Conservation (phyloP, 2,797 vertebrate genomes). For the Cynodonichthys magdalenae region DNA sequence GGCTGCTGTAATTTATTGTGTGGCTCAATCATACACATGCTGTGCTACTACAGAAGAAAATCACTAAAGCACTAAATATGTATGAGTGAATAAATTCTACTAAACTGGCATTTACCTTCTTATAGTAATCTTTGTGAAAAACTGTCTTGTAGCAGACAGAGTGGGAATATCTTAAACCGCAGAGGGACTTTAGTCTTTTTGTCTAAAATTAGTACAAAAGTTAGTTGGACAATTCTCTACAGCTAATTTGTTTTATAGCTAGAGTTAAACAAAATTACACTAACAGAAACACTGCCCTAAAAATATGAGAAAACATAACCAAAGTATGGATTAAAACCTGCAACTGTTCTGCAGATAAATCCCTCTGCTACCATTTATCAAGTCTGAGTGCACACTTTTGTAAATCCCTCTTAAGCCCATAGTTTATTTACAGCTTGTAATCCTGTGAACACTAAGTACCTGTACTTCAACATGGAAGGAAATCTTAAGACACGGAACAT, state of each 20-base stretch:
- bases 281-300: background rate
- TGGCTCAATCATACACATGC: background rate
- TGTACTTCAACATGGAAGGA: constrained; percentile 30
- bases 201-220: background rate
- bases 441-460: constrained; percentile 42
- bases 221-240: background rate
- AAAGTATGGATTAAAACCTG: constrained; percentile 18
- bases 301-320: constrained; percentile 2
- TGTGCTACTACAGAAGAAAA: background rate
- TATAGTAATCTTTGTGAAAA: background rate
- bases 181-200: background rate
- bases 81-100: background rate
- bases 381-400: constrained; percentile 24
- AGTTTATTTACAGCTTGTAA: constrained; percentile 53
- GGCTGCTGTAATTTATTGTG: constrained; percentile 7
- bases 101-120: background rate
- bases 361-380: constrained; percentile 30
- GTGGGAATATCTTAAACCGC: no score
- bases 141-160: background rate
- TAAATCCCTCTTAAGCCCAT: constrained; percentile 48
- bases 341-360: constrained; percentile 36
- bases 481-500: constrained; percentile 30
- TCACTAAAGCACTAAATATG: constrained; percentile 2
- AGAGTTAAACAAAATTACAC: background rate
- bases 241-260: background rate